Percentiles rank a stretch among this genome's conserved stretches.
Conservation (phyloP, 2,113 vertebrate species). For the Coptodon bakossiorum region DNA sequence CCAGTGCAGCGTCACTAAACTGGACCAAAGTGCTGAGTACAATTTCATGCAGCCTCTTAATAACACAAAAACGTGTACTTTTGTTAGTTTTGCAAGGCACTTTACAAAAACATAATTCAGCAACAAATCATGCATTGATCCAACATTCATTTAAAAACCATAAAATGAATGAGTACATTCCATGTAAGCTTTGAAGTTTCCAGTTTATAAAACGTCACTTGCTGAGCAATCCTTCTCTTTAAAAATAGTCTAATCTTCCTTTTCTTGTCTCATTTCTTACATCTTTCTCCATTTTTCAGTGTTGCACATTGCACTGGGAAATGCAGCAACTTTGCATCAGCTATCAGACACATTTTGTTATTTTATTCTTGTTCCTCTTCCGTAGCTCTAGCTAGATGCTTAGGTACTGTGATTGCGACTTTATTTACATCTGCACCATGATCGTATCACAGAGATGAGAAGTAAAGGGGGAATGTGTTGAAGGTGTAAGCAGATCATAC, state of each 20-base stretch:
- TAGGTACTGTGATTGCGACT: not conserved
- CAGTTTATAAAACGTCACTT: not conserved
- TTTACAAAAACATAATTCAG: not conserved
- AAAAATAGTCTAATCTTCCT: not conserved
- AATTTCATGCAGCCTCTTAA: not conserved
- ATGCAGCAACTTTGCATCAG: not conserved
- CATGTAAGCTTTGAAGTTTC: not conserved
- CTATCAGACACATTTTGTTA: not conserved
- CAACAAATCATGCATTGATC: not conserved
- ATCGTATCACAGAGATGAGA: not conserved
- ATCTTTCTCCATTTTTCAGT: not conserved
- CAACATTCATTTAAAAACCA: not conserved
- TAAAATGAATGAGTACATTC: not conserved
- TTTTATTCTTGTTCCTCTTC: not conserved
- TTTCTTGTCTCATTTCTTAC: not conserved
- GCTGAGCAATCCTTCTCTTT: not conserved
- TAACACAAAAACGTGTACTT: not conserved
- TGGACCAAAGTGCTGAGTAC: not conserved
- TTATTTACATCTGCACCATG: not conserved
- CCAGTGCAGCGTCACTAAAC: not conserved
- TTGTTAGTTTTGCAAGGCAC: not conserved
- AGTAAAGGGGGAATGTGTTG: not conserved
- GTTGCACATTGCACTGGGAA: not conserved
- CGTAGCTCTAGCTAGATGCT: not conserved
- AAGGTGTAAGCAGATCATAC: not conserved